Evolutionary conservation across 1,140 invertebrate genomes (phyloP).

Genomic region (Acyrthosiphon pisum): DNA sequence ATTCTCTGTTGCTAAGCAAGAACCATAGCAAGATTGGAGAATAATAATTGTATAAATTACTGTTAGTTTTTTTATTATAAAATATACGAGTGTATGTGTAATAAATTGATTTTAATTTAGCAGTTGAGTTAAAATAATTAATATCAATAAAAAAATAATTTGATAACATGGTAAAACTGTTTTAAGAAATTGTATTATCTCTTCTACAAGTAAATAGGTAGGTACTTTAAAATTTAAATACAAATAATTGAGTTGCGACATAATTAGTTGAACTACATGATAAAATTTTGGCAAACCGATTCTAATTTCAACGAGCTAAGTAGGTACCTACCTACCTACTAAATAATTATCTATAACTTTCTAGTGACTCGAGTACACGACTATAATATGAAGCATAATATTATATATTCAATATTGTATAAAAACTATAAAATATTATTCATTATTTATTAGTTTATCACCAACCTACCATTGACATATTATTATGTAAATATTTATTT

Average conservation of each 20-base stretch:
- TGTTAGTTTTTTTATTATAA: no score
- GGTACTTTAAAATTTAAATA: no score
- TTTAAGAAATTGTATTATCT: not conserved
- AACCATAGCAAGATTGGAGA: not conserved
- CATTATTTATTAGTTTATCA: not conserved
- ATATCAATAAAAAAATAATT: not conserved
- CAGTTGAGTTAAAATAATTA: no score
- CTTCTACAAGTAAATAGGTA: not conserved
- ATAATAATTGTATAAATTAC: no score
- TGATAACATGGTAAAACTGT: not conserved
- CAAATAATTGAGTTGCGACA: not conserved
- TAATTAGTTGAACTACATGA: not conserved
- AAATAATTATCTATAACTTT: not conserved
- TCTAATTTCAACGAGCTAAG: not conserved
- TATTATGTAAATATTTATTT: not conserved
- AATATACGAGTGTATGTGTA: no score
- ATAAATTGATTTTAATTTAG: no score
- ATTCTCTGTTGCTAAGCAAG: not conserved
- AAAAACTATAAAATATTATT: not conserved
- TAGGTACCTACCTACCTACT: no score
- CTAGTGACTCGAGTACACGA: not conserved
- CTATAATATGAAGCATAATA: no score
- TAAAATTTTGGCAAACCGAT: not conserved
- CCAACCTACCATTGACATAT: not conserved
- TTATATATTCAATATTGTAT: no score